Evolutionary conservation across 2,113 vertebrate genomes (phyloP).

Genomic region (Octodon degus): DNA sequence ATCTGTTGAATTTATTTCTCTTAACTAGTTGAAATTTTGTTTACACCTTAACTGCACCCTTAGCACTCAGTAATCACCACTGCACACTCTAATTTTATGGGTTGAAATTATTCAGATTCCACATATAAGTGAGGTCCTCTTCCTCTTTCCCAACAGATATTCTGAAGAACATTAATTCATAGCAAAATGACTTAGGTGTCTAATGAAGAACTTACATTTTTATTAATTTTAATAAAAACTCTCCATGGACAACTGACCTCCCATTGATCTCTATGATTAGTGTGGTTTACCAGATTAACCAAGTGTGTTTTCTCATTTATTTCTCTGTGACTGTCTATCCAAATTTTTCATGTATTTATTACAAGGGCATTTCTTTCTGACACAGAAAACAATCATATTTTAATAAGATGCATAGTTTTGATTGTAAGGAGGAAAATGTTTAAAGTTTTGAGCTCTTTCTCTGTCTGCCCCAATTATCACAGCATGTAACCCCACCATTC

Average conservation of each 20-base stretch:
- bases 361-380: neutral
- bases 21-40: neutral
- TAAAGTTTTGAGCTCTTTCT: conserved; percentile 49
- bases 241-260: neutral
- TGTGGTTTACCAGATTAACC: neutral
- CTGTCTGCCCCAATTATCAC: conserved; percentile 60
- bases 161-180: neutral
- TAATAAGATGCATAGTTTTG: neutral
- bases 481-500: conserved; percentile 28
- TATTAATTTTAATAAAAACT: neutral
- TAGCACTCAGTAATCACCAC: neutral
- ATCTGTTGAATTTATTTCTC: neutral
- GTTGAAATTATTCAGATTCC: neutral
- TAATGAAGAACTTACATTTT: neutral
- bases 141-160: neutral
- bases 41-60: neutral
- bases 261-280: neutral
- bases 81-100: neutral
- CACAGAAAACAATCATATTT: neutral
- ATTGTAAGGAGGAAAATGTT: conserved; percentile 53
- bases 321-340: neutral
- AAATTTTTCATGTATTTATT: neutral
- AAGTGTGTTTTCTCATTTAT: neutral
- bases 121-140: neutral
- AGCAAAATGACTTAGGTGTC: neutral